A percentile compares a stretch with the other conserved stretches of the same genome.
phyloP scores from a whole-genome alignment of 2,888 invertebrate species.

The Priocnemis perturbator region DNA sequence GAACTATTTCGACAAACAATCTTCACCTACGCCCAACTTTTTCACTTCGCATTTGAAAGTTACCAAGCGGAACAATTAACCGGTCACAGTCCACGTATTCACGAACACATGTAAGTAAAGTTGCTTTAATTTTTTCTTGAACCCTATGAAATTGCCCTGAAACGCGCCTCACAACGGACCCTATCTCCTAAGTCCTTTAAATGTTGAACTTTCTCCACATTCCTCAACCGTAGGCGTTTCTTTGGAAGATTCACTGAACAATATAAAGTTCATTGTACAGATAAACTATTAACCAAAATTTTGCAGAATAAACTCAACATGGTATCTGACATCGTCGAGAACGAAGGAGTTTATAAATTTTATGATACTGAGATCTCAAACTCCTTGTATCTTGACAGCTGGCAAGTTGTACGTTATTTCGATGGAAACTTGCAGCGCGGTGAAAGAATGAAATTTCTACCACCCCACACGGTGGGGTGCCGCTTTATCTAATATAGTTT shows the following conservation, averaged over 20 bases:
- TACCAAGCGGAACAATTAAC: conserved; percentile 35
- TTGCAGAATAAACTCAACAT: conserved; percentile 12
- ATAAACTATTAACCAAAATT: no score
- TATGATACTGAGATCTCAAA: conserved; percentile 30
- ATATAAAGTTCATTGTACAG: no score
- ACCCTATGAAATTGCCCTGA: neutral
- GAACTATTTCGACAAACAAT: conserved; percentile 17
- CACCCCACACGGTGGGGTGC: neutral
- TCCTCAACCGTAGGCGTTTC: no score
- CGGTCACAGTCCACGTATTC: conserved; percentile 22
- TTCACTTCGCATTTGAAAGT: conserved; percentile 28
- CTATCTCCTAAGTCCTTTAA: no score
- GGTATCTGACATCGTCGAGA: conserved; percentile 22
- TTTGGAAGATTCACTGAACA: no score
- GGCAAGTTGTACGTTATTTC: conserved; percentile 38
- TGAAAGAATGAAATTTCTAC: conserved; percentile 11
- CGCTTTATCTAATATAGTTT: conserved; percentile 11
- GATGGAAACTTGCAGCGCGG: conserved; percentile 31
- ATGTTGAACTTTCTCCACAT: neutral
- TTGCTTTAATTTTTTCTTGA: neutral
- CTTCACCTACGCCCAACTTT: conserved; percentile 15
- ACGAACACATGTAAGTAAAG: neutral
- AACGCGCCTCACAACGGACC: no score
- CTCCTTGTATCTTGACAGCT: conserved; percentile 31
- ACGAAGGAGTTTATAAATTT: conserved; percentile 22